Evolutionary conservation across 2,888 invertebrate species (phyloP).

Genomic region (Agapostemon virescens): DNA sequence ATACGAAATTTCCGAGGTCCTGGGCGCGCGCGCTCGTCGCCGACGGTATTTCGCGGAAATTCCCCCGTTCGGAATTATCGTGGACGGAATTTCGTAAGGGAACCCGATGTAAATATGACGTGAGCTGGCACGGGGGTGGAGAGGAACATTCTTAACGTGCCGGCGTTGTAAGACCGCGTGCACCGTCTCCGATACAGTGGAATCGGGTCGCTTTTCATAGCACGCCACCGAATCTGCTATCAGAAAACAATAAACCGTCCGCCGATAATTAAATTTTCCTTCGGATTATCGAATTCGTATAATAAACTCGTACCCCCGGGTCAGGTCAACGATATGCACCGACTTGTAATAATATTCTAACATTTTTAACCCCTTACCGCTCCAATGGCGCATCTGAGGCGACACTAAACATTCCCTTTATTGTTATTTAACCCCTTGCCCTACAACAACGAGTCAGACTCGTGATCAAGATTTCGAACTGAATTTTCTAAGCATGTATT

Average conservation of each 20-base stretch:
- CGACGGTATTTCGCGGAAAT: constrained; percentile 46
- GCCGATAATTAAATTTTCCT: constrained; percentile 54
- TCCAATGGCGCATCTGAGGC: no score
- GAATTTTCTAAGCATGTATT: no score
- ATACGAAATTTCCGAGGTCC: constrained; percentile 41
- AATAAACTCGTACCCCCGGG: constrained; percentile 3
- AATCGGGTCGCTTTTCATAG: constrained; percentile 21
- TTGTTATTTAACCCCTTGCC: no score
- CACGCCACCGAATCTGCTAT: constrained; percentile 1
- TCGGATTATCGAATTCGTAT: constrained; percentile 30
- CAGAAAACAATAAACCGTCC: constrained; percentile 22
- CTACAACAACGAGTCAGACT: no score
- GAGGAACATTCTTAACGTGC: constrained; percentile 50
- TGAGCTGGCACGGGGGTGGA: neutral
- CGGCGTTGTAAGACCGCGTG: constrained; percentile 29
- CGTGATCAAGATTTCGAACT: no score
- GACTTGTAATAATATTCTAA: neutral
- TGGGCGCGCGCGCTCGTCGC: neutral
- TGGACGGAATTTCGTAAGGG: constrained; percentile 44
- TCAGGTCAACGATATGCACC: neutral
- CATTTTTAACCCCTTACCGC: no score
- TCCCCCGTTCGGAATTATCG: constrained; percentile 46
- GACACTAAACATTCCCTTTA: no score
- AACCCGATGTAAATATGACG: constrained; percentile 36
- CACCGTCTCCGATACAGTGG: constrained; percentile 36